Evolutionary conservation across 30 jellyfish, hydroid and myxozoan species (phyloP).

Genomic region (Aurelia coerulea): DNA sequence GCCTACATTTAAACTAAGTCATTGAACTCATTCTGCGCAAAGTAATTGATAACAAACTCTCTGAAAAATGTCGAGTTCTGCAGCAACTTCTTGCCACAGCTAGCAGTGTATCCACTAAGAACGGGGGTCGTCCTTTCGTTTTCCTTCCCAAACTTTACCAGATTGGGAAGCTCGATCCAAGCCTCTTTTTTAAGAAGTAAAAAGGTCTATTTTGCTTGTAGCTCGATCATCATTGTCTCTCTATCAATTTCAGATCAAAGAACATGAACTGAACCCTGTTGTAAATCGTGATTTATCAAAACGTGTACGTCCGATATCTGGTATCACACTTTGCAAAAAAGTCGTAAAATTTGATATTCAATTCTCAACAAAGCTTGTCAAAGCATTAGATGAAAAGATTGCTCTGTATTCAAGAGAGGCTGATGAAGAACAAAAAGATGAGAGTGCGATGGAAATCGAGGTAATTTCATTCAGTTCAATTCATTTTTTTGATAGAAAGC

Average conservation of each 20-base stretch:
- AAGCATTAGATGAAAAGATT: constrained; percentile 67
- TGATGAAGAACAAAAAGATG: constrained; percentile 55
- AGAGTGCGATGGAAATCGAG: constrained; percentile 45
- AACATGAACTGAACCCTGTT: constrained; percentile 79
- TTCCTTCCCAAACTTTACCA: no score
- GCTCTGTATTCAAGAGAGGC: constrained; percentile 63
- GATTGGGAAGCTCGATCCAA: no score
- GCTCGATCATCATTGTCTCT: not conserved
- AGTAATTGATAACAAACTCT: no score
- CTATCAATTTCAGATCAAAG: constrained; percentile 57
- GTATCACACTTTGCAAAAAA: constrained; percentile 53
- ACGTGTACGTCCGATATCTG: constrained; percentile 86
- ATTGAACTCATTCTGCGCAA: no score
- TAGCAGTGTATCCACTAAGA: no score
- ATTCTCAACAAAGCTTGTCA: constrained; percentile 62
- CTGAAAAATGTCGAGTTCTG: no score
- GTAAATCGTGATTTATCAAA: constrained; percentile 90
- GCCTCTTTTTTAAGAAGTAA: no score
- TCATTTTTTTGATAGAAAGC: not conserved
- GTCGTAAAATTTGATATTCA: constrained; percentile 58
- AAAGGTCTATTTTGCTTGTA: no score
- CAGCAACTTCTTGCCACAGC: no score
- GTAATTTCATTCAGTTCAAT: not conserved
- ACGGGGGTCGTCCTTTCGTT: no score
- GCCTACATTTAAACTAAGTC: no score